phyloP scores from a whole-genome alignment of 2,797 vertebrate genomes.

The Micropoecilia bifurca region DNA sequence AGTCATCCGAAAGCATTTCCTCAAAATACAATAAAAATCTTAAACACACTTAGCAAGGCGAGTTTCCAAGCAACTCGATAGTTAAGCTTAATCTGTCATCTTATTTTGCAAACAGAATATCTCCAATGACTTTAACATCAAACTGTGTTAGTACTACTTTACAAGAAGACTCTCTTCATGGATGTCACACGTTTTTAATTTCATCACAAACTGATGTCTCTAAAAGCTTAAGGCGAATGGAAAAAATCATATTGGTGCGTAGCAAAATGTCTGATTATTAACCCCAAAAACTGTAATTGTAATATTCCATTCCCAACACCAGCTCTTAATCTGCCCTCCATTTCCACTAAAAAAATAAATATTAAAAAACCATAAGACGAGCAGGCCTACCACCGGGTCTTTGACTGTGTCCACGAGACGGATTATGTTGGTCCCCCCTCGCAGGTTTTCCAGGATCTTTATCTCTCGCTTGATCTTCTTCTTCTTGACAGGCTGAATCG shows the following conservation, averaged over 20 bases:
- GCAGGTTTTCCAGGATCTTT: slow-evolving; percentile 97
- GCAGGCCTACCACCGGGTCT: slow-evolving; percentile 91
- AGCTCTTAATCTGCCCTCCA: not conserved
- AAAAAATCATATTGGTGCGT: not conserved
- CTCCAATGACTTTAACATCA: not conserved
- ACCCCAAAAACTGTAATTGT: not conserved
- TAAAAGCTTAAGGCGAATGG: not conserved
- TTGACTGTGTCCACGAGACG: slow-evolving; percentile 98
- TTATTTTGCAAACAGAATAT: not conserved
- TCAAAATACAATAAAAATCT: too few species aligned
- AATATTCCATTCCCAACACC: not conserved
- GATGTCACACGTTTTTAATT: not conserved
- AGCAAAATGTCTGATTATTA: not conserved
- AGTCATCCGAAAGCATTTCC: too few species aligned
- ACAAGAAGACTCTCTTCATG: not conserved
- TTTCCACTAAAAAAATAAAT: not conserved
- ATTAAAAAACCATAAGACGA: not conserved
- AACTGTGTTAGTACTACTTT: not conserved
- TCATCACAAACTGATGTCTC: not conserved
- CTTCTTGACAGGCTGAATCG: slow-evolving; percentile 94
- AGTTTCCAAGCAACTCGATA: not conserved
- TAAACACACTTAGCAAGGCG: not conserved
- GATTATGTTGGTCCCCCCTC: slow-evolving; percentile 98
- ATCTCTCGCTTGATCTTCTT: slow-evolving; percentile 99
- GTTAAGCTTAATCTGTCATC: not conserved